phyloP scores from a whole-genome alignment of 2,113 vertebrate species.

The Trichechus manatus region DNA sequence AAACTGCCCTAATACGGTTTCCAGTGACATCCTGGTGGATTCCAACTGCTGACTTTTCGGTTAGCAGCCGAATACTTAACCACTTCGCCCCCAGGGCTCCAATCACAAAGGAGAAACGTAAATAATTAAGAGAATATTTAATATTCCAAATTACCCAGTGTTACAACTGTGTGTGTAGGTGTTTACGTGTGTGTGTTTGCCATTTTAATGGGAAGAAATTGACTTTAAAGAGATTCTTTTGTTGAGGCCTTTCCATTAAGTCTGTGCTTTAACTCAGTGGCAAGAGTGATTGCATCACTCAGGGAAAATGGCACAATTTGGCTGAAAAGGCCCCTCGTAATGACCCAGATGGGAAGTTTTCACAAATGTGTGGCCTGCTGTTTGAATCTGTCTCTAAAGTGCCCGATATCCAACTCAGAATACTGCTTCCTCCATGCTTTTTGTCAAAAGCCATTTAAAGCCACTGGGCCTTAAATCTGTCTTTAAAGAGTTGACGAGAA shows the following conservation, averaged over 20 bases:
- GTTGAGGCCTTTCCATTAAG: background rate
- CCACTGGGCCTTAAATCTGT: background rate
- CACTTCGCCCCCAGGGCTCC: no score
- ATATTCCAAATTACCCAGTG: rapidly evolving
- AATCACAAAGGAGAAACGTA: background rate
- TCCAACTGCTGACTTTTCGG: no score
- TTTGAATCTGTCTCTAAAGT: background rate
- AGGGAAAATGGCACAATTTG: rapidly evolving
- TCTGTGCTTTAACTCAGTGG: background rate
- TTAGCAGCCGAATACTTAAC: no score
- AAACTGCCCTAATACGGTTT: no score
- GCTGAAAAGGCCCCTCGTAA: rapidly evolving
- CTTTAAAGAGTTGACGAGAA: background rate
- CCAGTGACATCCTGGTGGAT: no score
- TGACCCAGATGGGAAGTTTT: no score
- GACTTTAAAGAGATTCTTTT: background rate
- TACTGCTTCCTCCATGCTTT: rapidly evolving
- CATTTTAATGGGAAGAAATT: background rate
- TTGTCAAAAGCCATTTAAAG: background rate
- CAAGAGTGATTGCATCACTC: rapidly evolving
- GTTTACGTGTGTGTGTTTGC: background rate
- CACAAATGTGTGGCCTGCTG: rapidly evolving
- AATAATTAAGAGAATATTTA: background rate
- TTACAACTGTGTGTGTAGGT: background rate
- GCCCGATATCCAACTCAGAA: rapidly evolving